These are phyloP conservation scores for Enteromius viviparus DNA, from an alignment of 2,797 vertebrate genomes.

Conservation along the genomic window DNA sequence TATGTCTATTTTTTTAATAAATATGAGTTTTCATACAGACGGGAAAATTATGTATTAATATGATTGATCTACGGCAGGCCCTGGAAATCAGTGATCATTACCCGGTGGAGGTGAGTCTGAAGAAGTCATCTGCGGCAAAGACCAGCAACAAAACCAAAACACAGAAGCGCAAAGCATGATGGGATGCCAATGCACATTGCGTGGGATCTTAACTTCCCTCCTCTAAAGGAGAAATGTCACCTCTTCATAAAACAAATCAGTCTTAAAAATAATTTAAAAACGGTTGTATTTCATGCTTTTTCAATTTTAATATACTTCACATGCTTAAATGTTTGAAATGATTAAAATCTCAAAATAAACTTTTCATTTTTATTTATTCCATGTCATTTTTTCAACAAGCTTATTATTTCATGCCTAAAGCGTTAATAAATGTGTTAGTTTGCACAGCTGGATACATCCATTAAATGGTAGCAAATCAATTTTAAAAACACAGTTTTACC, in stretches of 20 bases:
- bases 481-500: neutral
- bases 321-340: neutral
- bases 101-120: conserved; percentile 74
- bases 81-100: conserved; percentile 75
- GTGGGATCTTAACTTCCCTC: neutral
- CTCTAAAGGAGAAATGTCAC: neutral
- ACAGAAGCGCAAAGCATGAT: neutral
- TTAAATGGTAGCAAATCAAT: neutral
- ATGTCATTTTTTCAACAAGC: neutral
- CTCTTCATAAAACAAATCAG: neutral
- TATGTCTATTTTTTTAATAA: neutral
- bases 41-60: neutral
- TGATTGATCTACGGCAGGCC: conserved; percentile 60
- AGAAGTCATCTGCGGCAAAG: conserved; percentile 3
- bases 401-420: neutral
- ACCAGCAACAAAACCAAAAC: neutral
- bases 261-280: neutral
- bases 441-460: neutral
- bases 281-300: neutral
- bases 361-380: neutral
- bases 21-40: neutral
- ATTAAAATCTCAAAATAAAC: neutral
- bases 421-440: neutral
- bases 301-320: neutral
- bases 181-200: neutral